phyloP scores from a whole-genome alignment of 2,888 invertebrate species.

The Andrena bucephala region DNA sequence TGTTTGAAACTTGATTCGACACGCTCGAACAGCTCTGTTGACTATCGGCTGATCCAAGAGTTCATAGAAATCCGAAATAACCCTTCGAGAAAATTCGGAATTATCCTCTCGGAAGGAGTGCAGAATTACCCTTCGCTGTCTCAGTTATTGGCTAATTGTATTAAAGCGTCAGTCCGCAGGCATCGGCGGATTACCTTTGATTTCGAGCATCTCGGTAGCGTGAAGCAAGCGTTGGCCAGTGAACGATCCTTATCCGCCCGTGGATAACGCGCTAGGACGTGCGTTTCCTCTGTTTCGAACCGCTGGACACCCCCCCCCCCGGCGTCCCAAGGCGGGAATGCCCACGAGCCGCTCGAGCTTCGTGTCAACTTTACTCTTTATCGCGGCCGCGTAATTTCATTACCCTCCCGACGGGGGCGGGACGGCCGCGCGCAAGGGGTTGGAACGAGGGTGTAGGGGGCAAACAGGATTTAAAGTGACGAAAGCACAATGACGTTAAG shows the following conservation, averaged over 20 bases:
- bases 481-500: not conserved
- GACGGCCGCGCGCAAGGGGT: not conserved
- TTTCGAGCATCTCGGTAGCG: slow-evolving; percentile 23
- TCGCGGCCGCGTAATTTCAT: slow-evolving; percentile 26
- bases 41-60: no score
- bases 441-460: not conserved
- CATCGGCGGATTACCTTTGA: slow-evolving; percentile 46
- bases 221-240: slow-evolving; percentile 28
- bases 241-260: slow-evolving; percentile 33
- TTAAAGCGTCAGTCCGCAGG: slow-evolving; percentile 5
- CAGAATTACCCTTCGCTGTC: no score
- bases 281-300: slow-evolving; percentile 35
- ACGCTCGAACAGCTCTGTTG: no score
- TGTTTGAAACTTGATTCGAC: no score
- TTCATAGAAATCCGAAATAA: no score
- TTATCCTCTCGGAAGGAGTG: no score
- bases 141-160: not conserved
- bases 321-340: slow-evolving; percentile 1
- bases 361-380: slow-evolving; percentile 41
- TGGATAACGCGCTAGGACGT: slow-evolving; percentile 10
- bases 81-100: no score
- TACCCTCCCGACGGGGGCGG: slow-evolving; percentile 2
- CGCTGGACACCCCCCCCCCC: slow-evolving; percentile 21
- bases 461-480: slow-evolving; percentile 4
- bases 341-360: slow-evolving; percentile 1